Conservation (phyloP, 2,888 invertebrate genomes). For the Acutogordius australiensis region DNA sequence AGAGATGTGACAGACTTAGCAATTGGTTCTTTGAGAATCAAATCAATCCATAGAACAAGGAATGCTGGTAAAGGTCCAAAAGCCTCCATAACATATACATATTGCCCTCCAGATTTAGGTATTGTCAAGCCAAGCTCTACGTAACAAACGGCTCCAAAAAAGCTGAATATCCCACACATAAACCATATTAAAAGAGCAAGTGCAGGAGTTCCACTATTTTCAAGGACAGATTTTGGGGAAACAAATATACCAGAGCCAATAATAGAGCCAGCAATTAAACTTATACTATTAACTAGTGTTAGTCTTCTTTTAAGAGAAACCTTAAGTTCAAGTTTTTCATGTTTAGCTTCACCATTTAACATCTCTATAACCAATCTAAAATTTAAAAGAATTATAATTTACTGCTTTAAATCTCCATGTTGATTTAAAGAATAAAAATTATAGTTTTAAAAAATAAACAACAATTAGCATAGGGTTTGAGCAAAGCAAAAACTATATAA, state of each 20-base stretch:
- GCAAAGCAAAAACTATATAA: too few relatives aligned
- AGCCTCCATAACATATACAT: not conserved
- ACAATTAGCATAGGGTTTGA: too few relatives aligned
- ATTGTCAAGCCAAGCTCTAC: slow-evolving; percentile 7
- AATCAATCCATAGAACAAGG: not conserved
- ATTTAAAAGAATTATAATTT: too few relatives aligned
- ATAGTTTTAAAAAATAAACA: too few relatives aligned
- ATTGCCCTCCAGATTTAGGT: slow-evolving; percentile 7
- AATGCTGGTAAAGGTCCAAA: slow-evolving; percentile 6
- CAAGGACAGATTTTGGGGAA: slow-evolving; percentile 5
- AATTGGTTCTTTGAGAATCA: slow-evolving; percentile 2
- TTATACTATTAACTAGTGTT: not conserved
- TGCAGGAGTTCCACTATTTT: slow-evolving; percentile 9
- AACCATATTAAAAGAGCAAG: slow-evolving; percentile 2
- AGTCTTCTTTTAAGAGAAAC: slow-evolving; percentile 8
- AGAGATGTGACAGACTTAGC: not conserved
- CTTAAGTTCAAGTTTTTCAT: not conserved
- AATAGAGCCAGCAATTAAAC: slow-evolving; percentile 9
- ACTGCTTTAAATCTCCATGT: too few relatives aligned
- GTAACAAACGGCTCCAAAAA: slow-evolving; percentile 8
- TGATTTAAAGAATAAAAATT: too few relatives aligned
- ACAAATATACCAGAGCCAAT: slow-evolving; percentile 11
- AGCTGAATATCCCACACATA: slow-evolving; percentile 8
- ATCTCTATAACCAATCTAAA: too few relatives aligned
- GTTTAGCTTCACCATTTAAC: not conserved